A percentile compares a stretch with the other conserved stretches of the same genome.
These are phyloP conservation scores for Eurytoma californica DNA, from an alignment of 2,888 invertebrate genomes.

Conservation along the genomic window DNA sequence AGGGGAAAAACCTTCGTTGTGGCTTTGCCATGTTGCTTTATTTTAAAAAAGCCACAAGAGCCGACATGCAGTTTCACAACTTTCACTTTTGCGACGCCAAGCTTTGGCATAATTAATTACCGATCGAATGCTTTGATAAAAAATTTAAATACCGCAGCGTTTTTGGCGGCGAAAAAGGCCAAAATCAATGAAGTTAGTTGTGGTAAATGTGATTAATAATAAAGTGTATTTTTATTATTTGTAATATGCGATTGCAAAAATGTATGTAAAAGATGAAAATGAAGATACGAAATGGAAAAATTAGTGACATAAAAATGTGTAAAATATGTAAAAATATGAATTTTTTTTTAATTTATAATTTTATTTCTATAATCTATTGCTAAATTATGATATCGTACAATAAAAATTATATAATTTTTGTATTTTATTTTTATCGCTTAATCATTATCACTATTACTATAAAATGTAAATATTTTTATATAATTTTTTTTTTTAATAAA, in stretches of 20 bases:
- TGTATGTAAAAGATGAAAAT: background rate
- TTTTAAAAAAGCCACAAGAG: constrained; percentile 26
- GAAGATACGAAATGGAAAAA: background rate
- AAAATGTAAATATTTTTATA: constrained; percentile 11
- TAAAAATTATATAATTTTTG: constrained; percentile 15
- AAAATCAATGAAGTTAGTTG: too few relatives aligned
- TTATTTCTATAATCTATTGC: background rate
- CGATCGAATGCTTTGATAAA: background rate
- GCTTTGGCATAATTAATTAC: constrained; percentile 17
- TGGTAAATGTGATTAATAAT: too few relatives aligned
- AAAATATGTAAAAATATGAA: background rate
- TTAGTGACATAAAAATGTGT: too few relatives aligned
- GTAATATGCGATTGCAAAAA: background rate
- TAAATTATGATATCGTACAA: background rate
- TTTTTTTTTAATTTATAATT: background rate
- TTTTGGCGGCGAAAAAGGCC: too few relatives aligned
- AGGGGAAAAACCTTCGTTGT: constrained; percentile 8
- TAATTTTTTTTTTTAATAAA: background rate
- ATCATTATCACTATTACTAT: background rate
- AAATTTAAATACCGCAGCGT: background rate
- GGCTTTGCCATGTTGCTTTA: constrained; percentile 18
- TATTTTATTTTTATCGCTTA: background rate
- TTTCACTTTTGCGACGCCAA: constrained; percentile 35
- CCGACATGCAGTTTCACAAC: constrained; percentile 37
- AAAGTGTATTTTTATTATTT: background rate